These are phyloP conservation scores for Spheniscus humboldti DNA, from an alignment of 2,797 vertebrate genomes.

Conservation along the genomic window DNA sequence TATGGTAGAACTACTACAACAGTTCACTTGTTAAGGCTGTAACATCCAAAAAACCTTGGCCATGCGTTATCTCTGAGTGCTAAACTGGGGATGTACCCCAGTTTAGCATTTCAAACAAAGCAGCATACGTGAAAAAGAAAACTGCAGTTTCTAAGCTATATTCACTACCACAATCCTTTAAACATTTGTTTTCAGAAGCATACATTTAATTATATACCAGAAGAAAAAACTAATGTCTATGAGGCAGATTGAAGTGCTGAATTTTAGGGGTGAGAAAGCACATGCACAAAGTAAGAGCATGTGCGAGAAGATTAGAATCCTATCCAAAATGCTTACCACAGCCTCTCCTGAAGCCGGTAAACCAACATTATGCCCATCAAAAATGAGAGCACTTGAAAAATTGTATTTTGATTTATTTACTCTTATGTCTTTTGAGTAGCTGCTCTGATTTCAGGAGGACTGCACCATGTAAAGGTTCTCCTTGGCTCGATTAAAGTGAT, in stretches of 20 bases:
- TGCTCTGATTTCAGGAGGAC: neutral
- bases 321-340: neutral
- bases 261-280: fast-evolving
- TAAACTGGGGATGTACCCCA: neutral
- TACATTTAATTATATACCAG: neutral
- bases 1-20: neutral
- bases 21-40: neutral
- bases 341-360: neutral
- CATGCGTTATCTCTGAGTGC: neutral
- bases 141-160: neutral
- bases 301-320: neutral
- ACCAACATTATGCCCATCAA: neutral
- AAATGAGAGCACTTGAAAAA: neutral
- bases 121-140: neutral
- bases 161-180: neutral
- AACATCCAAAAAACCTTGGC: neutral
- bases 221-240: neutral
- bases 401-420: neutral
- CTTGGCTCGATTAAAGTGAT: neutral
- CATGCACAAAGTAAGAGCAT: neutral
- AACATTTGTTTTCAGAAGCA: neutral
- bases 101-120: neutral
- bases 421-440: neutral
- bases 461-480: neutral
- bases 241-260: neutral